These are phyloP conservation scores for Pygmarrhopalites habei DNA, from an alignment of 1,140 invertebrate species.

Conservation along the genomic window DNA sequence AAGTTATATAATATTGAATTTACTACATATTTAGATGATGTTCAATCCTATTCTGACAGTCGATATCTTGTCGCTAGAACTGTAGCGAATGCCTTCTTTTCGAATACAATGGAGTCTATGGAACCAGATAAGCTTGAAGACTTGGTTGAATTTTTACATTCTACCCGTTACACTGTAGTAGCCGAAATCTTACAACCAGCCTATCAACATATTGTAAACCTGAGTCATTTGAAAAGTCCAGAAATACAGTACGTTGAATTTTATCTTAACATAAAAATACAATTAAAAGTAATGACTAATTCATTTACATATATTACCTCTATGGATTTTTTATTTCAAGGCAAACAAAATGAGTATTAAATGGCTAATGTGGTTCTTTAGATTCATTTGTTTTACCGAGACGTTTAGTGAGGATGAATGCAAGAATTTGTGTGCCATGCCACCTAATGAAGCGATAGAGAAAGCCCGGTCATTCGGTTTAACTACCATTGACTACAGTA, in stretches of 20 bases:
- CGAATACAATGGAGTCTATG: conserved; percentile 39
- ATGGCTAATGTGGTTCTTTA: conserved; percentile 4
- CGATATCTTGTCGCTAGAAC: conserved; percentile 44
- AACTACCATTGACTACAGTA: conserved; percentile 33
- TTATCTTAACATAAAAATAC: no score
- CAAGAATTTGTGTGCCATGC: conserved; percentile 41
- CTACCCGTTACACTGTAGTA: conserved; percentile 44
- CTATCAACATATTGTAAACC: conserved; percentile 48
- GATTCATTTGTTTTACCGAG: conserved; percentile 47
- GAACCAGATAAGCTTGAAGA: conserved; percentile 26
- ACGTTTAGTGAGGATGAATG: conserved; percentile 40
- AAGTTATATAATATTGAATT: no score
- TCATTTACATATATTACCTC: no score
- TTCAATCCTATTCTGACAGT: conserved; percentile 44
- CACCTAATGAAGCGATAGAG: conserved; percentile 42
- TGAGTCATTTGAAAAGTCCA: conserved; percentile 43
- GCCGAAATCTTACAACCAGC: conserved; percentile 47
- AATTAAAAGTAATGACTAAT: no score
- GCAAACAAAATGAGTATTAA: no score
- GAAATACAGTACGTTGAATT: no score
- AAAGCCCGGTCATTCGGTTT: conserved; percentile 39
- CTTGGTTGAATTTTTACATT: conserved; percentile 39
- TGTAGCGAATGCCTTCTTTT: conserved; percentile 44
- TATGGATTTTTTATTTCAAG: no score
- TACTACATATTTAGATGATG: conserved; percentile 43